Conservation (phyloP, 2,797 vertebrate genomes). For the Tauraco hartlaubi region DNA sequence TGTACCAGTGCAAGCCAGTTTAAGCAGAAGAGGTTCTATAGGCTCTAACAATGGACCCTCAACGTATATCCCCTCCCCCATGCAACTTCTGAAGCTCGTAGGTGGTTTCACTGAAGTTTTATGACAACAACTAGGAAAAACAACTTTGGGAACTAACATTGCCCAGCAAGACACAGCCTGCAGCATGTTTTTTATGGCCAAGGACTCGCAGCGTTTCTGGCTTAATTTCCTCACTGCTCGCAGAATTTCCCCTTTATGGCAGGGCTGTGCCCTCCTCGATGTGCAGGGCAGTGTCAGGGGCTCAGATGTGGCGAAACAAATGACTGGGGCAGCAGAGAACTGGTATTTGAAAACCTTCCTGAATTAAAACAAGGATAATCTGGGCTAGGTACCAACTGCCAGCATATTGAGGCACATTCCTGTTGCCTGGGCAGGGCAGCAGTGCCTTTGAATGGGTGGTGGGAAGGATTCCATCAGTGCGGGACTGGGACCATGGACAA, state of each 20-base stretch:
- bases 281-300: neutral
- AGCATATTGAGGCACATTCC: neutral
- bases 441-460: neutral
- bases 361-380: neutral
- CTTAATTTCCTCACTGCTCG: constrained; percentile 46
- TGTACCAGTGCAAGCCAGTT: neutral
- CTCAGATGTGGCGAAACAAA: neutral
- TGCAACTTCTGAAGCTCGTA: neutral
- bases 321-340: neutral
- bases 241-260: constrained; percentile 35
- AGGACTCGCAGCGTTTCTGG: neutral
- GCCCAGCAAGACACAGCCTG: constrained; percentile 55
- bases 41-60: neutral
- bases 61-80: neutral
- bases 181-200: constrained; percentile 70
- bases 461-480: neutral
- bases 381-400: neutral
- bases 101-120: constrained; percentile 41
- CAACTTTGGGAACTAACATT: constrained; percentile 33
- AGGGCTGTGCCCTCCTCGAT: neutral
- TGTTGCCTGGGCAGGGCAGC: neutral
- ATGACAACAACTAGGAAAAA: constrained; percentile 31
- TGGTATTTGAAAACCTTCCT: neutral
- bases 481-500: neutral
- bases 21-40: neutral